Percentiles rank a stretch among this genome's conserved stretches.
These are phyloP conservation scores for Drosophila ambigua DNA, from an alignment of 1,140 invertebrate species.

Conservation along the genomic window DNA sequence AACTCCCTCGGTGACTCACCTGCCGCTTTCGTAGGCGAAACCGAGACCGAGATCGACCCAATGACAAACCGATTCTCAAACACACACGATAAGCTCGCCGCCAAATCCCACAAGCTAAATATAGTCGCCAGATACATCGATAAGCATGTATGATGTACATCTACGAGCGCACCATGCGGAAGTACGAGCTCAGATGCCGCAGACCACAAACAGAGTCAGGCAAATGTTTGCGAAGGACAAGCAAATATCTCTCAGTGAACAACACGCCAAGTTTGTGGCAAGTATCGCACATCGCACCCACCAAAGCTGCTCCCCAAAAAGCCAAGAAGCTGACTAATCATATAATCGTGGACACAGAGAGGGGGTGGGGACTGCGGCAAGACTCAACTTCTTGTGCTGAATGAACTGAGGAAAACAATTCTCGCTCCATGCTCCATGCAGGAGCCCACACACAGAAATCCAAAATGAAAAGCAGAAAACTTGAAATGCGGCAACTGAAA, in stretches of 20 bases:
- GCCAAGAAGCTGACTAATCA: conserved; percentile 75
- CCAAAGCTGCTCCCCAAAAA: conserved; percentile 54
- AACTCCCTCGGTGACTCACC: conserved; percentile 51
- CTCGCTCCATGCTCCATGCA: conserved; percentile 19
- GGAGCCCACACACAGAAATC: conserved; percentile 64
- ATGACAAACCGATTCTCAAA: conserved; percentile 37
- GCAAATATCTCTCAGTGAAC: conserved; percentile 45
- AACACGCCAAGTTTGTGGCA: conserved; percentile 76
- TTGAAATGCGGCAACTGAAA: conserved; percentile 69
- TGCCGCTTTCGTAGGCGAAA: conserved; percentile 38
- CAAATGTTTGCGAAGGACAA: conserved; percentile 71
- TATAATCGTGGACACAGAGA: conserved; percentile 26
- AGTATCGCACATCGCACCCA: conserved; percentile 73
- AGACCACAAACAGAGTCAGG: conserved; percentile 42
- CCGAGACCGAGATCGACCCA: conserved; percentile 19
- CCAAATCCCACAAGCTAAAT: conserved; percentile 64
- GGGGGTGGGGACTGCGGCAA: no score
- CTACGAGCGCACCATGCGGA: conserved; percentile 45
- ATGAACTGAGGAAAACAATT: conserved; percentile 75
- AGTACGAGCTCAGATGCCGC: conserved; percentile 62
- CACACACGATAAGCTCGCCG: conserved; percentile 49
- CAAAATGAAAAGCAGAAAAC: conserved; percentile 41
- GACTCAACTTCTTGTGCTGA: conserved; percentile 31
- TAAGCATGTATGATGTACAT: conserved; percentile 44
- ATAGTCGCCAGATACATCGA: conserved; percentile 63